Evolutionary conservation across 2,888 invertebrate genomes (phyloP).

Genomic region (Conchocele bisecta): DNA sequence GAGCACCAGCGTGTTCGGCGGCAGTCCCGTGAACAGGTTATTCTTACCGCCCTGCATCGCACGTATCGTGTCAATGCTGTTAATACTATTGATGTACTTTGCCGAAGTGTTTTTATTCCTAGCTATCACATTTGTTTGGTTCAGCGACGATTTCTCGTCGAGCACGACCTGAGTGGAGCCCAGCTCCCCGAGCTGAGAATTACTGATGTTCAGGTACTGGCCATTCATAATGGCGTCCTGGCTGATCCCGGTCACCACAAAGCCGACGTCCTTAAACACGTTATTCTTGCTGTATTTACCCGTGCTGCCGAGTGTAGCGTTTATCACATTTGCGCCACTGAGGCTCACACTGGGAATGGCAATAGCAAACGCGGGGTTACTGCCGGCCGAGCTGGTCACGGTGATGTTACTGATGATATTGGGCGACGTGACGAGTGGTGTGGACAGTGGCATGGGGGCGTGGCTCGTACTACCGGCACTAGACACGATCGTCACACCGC

Average conservation of each 20-base stretch:
- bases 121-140: conserved; percentile 43
- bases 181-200: conserved; percentile 65
- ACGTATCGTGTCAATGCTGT: conserved; percentile 45
- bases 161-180: conserved; percentile 53
- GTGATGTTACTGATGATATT: conserved; percentile 55
- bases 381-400: conserved; percentile 55
- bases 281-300: conserved; percentile 69
- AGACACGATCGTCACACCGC: conserved; percentile 43
- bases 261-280: conserved; percentile 67
- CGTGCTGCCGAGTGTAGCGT: conserved; percentile 61
- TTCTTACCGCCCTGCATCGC: conserved; percentile 54
- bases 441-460: conserved; percentile 36
- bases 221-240: conserved; percentile 72
- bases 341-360: conserved; percentile 70
- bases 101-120: conserved; percentile 26
- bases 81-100: conserved; percentile 47
- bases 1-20: conserved; percentile 68
- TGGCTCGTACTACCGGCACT: conserved; percentile 29
- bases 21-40: conserved; percentile 56
- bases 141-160: conserved; percentile 55
- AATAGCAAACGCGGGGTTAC: conserved; percentile 63
- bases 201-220: conserved; percentile 73
- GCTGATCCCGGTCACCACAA: conserved; percentile 73
- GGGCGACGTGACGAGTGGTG: conserved; percentile 52
- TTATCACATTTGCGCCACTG: conserved; percentile 64